Conservation (phyloP, 2,113 vertebrate genomes). For the Chrysochloris asiatica region DNA sequence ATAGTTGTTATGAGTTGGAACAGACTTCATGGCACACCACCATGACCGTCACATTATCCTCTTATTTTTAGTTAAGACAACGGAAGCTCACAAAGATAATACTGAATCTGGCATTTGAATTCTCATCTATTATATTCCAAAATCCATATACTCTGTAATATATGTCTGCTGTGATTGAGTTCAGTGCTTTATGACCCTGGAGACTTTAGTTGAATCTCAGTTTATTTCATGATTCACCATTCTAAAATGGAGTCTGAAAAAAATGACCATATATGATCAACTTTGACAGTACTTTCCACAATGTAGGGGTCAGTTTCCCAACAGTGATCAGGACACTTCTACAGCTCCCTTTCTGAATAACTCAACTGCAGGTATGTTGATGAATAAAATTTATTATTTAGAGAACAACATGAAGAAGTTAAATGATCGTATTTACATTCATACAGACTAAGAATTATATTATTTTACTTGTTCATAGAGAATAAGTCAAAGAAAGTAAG, state of each 20-base stretch:
- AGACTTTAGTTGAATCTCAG: neutral
- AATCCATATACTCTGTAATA: neutral
- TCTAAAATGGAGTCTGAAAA: neutral
- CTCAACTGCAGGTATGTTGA: neutral
- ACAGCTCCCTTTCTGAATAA: neutral
- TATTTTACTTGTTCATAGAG: constrained; percentile 38
- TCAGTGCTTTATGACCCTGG: neutral
- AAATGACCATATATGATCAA: neutral
- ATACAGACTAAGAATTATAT: neutral
- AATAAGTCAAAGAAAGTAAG: constrained; percentile 29
- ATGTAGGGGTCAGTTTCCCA: neutral
- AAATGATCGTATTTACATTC: constrained; percentile 16
- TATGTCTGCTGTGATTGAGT: neutral
- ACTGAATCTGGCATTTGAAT: neutral
- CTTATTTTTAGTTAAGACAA: neutral
- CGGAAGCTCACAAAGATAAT: neutral
- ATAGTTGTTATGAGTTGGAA: too few relatives aligned
- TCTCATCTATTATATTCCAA: neutral
- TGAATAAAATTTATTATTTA: constrained; percentile 13
- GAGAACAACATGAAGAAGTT: neutral
- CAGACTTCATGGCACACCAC: neutral
- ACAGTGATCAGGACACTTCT: neutral
- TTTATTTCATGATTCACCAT: neutral
- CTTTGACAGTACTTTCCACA: neutral
- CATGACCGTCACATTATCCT: neutral